These are phyloP conservation scores for Polyploca ridens DNA, from an alignment of 2,888 invertebrate genomes.

Conservation along the genomic window DNA sequence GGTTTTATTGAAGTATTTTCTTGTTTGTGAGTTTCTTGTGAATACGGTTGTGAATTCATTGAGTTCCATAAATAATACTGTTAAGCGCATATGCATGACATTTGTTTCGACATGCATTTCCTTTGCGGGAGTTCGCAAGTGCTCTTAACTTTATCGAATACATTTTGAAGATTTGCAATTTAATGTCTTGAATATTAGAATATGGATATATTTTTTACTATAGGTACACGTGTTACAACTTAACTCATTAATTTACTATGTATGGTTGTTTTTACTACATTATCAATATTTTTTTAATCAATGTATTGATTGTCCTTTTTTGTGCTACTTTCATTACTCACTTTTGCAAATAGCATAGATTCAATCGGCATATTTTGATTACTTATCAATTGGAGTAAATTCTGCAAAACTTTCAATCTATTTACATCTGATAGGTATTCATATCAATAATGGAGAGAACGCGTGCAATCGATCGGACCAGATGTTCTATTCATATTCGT, in stretches of 20 bases:
- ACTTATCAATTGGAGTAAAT: slow-evolving; percentile 1
- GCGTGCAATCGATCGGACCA: slow-evolving; percentile 55
- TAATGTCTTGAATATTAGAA: slow-evolving; percentile 30
- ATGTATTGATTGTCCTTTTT: background rate
- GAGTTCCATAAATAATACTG: slow-evolving; percentile 50
- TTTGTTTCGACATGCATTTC: slow-evolving; percentile 61
- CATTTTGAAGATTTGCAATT: slow-evolving; percentile 24
- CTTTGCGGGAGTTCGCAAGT: slow-evolving; percentile 58
- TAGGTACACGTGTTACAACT: too few species aligned
- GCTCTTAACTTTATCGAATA: slow-evolving; percentile 49
- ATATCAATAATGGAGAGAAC: slow-evolving; percentile 45
- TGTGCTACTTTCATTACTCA: background rate
- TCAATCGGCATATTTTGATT: background rate
- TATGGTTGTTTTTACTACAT: background rate
- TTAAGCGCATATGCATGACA: slow-evolving; percentile 53
- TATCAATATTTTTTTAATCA: background rate
- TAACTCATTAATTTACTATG: too few species aligned
- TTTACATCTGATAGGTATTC: slow-evolving; percentile 24
- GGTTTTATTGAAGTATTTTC: slow-evolving; percentile 47
- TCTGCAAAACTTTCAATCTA: slow-evolving; percentile 19
- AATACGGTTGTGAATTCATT: slow-evolving; percentile 33
- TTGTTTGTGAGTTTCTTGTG: slow-evolving; percentile 37
- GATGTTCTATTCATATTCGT: slow-evolving; percentile 69
- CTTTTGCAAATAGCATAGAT: background rate
- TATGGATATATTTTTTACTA: too few species aligned